These are phyloP conservation scores for Glomeris marginata DNA, from an alignment of 2,888 invertebrate genomes.

Conservation along the genomic window DNA sequence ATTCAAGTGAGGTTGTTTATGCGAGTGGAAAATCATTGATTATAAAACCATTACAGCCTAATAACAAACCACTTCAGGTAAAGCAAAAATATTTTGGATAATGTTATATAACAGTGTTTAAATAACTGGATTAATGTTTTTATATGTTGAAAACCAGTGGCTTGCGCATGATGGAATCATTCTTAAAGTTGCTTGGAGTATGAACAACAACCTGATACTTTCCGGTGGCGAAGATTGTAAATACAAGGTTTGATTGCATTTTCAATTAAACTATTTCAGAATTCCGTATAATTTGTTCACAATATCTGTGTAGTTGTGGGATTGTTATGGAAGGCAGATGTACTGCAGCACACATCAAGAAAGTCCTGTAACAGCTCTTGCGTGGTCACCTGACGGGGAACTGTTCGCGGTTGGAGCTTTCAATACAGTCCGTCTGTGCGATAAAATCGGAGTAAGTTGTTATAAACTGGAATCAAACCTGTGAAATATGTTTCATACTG, in stretches of 20 bases:
- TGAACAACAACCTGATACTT: constrained; percentile 40
- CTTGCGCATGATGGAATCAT: constrained; percentile 91
- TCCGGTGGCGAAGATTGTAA: constrained; percentile 57
- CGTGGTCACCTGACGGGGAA: constrained; percentile 84
- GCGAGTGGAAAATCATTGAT: constrained; percentile 40
- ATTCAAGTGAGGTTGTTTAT: constrained; percentile 40
- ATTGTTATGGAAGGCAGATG: constrained; percentile 71
- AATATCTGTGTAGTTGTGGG: constrained; percentile 53
- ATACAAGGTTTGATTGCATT: constrained; percentile 45
- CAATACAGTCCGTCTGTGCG: constrained; percentile 81
- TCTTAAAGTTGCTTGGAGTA: constrained; percentile 47
- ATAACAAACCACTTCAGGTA: constrained; percentile 38
- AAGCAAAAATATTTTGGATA: not conserved
- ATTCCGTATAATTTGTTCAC: not conserved
- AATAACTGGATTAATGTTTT: not conserved
- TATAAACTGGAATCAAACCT: constrained; percentile 1
- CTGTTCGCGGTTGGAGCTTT: constrained; percentile 85
- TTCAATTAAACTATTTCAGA: constrained; percentile 6
- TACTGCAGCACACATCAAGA: constrained; percentile 73
- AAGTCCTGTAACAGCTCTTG: constrained; percentile 75
- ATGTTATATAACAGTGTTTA: not conserved
- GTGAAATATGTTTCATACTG: too few species aligned
- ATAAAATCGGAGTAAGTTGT: constrained; percentile 80
- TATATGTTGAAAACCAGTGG: constrained; percentile 48
- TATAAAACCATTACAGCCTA: constrained; percentile 42